A percentile compares a stretch with the other conserved stretches of the same genome.
Conservation (phyloP, 1,140 invertebrate species). For the Drosophila pseudoobscura region DNA sequence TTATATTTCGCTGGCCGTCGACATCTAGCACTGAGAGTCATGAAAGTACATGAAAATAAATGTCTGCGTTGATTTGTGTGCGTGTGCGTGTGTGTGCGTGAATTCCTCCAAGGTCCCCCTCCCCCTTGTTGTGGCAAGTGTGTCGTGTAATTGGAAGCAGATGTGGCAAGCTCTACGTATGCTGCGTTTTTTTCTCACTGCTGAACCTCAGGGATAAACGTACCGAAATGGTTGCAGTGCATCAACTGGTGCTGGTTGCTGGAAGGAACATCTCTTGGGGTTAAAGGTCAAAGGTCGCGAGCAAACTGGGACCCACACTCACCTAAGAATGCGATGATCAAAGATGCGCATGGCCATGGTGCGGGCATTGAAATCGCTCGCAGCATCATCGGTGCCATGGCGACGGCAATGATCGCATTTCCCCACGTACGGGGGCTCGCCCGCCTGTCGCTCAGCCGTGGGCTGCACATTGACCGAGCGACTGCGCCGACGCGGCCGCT, state of each 20-base stretch:
- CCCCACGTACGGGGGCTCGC: conserved; percentile 15
- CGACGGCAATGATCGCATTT: conserved; percentile 21
- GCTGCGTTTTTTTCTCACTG: too few relatives aligned
- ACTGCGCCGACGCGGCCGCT: too few relatives aligned
- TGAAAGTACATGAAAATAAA: conserved; percentile 29
- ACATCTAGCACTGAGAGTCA: conserved; percentile 30
- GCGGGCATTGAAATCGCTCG: conserved; percentile 15
- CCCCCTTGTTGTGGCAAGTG: conserved; percentile 2
- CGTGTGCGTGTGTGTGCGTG: not conserved
- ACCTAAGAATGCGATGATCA: not conserved
- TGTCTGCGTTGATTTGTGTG: conserved; percentile 42
- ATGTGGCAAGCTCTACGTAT: conserved; percentile 16
- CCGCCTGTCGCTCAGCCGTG: not conserved
- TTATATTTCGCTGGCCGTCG: conserved; percentile 8
- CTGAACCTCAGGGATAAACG: too few relatives aligned
- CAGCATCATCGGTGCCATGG: conserved; percentile 26
- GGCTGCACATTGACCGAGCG: too few relatives aligned
- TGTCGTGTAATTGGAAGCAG: conserved; percentile 51
- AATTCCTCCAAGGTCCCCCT: too few relatives aligned
- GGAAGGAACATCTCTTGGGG: too few relatives aligned
- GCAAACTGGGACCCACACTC: not conserved
- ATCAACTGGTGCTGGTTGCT: conserved; percentile 4
- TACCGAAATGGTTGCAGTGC: not conserved
- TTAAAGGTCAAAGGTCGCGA: not conserved
- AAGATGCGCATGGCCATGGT: not conserved